phyloP scores from a whole-genome alignment of 2,113 vertebrate species.

The Labrus mixtus region DNA sequence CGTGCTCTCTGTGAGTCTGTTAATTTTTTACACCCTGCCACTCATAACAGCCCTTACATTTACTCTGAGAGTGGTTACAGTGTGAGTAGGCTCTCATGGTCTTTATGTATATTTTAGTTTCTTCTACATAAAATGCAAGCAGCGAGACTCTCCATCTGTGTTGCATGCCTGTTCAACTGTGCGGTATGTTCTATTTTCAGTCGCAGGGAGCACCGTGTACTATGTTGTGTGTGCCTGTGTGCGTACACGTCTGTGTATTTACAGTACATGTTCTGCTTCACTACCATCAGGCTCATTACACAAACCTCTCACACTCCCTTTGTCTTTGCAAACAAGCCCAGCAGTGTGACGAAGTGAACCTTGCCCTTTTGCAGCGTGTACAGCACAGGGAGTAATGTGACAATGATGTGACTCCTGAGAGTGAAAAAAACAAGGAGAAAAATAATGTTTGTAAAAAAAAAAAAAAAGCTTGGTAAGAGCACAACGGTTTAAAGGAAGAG shows the following conservation, averaged over 20 bases:
- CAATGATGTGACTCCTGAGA: slow-evolving; percentile 8
- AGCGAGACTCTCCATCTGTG: slow-evolving; percentile 56
- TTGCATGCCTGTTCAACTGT: slow-evolving; percentile 35
- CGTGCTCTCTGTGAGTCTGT: slow-evolving; percentile 9
- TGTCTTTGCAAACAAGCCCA: slow-evolving; percentile 61
- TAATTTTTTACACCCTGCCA: slow-evolving; percentile 29
- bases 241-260: slow-evolving; percentile 53
- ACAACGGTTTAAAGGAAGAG: slow-evolving; percentile 6
- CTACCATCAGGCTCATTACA: slow-evolving; percentile 59
- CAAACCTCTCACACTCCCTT: slow-evolving; percentile 38
- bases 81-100: neutral
- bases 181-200: slow-evolving; percentile 63
- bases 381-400: neutral
- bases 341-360: slow-evolving; percentile 37
- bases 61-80: slow-evolving; percentile 6
- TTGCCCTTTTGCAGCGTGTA: slow-evolving; percentile 40
- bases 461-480: neutral
- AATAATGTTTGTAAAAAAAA: slow-evolving; percentile 6
- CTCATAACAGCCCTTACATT: slow-evolving; percentile 23
- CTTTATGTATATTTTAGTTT: slow-evolving; percentile 66
- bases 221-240: slow-evolving; percentile 20
- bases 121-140: slow-evolving; percentile 51
- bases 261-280: slow-evolving; percentile 62
- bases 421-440: slow-evolving; percentile 12
- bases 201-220: slow-evolving; percentile 26